A percentile compares a stretch with the other conserved stretches of the same genome.
phyloP scores from a whole-genome alignment of 2,888 invertebrate genomes.

The Latheticus oryzae region DNA sequence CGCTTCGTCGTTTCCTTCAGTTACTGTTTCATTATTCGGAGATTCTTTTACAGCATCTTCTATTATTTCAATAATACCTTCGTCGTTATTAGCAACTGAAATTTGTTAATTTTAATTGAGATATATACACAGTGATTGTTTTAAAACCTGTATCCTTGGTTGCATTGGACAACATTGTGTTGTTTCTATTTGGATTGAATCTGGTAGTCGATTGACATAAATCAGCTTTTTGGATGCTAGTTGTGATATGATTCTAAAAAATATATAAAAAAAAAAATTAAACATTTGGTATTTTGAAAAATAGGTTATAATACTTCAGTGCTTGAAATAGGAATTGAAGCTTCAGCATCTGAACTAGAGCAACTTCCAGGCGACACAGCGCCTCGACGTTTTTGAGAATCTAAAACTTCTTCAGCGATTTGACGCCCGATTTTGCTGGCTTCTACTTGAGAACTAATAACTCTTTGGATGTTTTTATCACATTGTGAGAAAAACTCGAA shows the following conservation, averaged over 20 bases:
- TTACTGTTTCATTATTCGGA: conserved; percentile 64
- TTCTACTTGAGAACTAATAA: conserved; percentile 82
- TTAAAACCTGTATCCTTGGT: conserved; percentile 68
- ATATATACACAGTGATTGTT: background rate
- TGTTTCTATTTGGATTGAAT: conserved; percentile 64
- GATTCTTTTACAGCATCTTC: conserved; percentile 67
- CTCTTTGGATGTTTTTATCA: conserved; percentile 75
- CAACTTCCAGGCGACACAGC: conserved; percentile 68
- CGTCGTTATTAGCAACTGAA: conserved; percentile 61
- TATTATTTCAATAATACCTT: conserved; percentile 72
- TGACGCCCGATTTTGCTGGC: conserved; percentile 87
- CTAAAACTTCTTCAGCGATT: conserved; percentile 83
- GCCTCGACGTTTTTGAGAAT: conserved; percentile 69
- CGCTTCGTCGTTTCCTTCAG: conserved; percentile 87
- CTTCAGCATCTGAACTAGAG: conserved; percentile 64
- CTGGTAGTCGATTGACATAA: conserved; percentile 49
- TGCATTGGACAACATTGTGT: conserved; percentile 66
- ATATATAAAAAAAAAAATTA: conserved; percentile 17
- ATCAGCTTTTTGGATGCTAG: conserved; percentile 62
- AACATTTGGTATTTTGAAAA: conserved; percentile 17
- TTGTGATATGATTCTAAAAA: conserved; percentile 64
- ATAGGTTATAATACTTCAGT: conserved; percentile 53
- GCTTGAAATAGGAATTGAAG: conserved; percentile 48
- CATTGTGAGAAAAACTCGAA: conserved; percentile 70
- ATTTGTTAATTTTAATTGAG: conserved; percentile 21